A percentile compares a stretch with the other conserved stretches of the same genome.
Conservation (phyloP, 2,797 vertebrate species). For the Limnodromus scolopaceus region DNA sequence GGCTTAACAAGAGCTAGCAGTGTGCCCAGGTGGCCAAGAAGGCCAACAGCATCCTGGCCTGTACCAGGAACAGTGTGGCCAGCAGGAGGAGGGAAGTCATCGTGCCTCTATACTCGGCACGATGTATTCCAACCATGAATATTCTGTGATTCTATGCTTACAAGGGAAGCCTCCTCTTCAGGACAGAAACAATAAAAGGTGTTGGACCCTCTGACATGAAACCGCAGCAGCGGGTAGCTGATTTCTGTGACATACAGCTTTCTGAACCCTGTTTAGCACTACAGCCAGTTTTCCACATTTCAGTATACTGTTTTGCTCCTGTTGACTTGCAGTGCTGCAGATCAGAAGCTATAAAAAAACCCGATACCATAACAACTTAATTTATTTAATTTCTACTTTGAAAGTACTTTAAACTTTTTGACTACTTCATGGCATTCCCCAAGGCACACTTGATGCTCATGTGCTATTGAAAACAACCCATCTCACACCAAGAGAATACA, state of each 20-base stretch:
- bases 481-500: not conserved
- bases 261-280: not conserved
- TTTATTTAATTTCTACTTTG: not conserved
- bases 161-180: not conserved
- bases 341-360: not conserved
- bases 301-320: not conserved
- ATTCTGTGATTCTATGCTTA: not conserved
- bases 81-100: too few species aligned
- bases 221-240: not conserved
- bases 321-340: not conserved
- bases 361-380: not conserved
- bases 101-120: too few species aligned
- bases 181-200: not conserved
- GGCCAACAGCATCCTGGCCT: too few species aligned
- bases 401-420: not conserved
- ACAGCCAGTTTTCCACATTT: not conserved
- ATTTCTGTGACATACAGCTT: not conserved
- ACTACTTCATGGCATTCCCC: not conserved
- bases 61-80: too few species aligned
- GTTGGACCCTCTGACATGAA: not conserved
- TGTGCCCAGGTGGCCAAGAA: too few species aligned
- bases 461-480: not conserved
- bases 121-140: too few species aligned
- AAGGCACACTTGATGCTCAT: not conserved
- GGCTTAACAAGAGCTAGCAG: too few species aligned